Conservation (phyloP, 1,140 invertebrate species). For the Triops cancriformis region DNA sequence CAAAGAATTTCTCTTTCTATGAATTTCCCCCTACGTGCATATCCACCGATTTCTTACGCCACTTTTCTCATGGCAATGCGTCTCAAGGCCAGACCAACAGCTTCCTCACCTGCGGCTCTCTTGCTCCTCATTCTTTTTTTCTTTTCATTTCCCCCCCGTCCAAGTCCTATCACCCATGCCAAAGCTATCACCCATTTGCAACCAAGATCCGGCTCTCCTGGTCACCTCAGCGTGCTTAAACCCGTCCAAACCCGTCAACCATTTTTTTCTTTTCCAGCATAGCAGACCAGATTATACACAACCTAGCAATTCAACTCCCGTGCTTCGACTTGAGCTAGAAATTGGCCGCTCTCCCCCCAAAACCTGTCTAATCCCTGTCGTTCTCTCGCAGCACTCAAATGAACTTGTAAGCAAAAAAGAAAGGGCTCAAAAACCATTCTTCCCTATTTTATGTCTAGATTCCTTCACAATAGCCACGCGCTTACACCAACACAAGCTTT, state of each 20-base stretch:
- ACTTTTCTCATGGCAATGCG: neutral
- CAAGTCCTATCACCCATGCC: neutral
- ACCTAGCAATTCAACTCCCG: constrained; percentile 5
- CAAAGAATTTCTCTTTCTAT: too few species aligned
- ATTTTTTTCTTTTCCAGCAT: neutral
- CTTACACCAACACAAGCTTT: too few species aligned
- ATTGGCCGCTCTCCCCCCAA: neutral
- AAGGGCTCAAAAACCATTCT: neutral
- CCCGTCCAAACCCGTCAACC: neutral
- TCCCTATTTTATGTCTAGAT: too few species aligned
- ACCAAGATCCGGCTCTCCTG: neutral
- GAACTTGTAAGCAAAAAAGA: neutral
- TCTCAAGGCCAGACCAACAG: constrained; percentile 3
- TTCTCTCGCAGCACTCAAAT: neutral
- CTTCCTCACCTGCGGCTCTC: constrained; percentile 7
- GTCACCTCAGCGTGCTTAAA: neutral
- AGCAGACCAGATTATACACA: neutral
- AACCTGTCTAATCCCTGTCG: neutral
- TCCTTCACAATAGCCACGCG: too few species aligned
- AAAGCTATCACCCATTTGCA: neutral
- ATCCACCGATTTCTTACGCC: too few species aligned
- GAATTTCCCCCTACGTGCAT: too few species aligned
- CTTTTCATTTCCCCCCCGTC: too few species aligned
- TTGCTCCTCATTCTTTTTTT: neutral
- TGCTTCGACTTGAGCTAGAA: neutral